A percentile compares a stretch with the other conserved stretches of the same genome.
These are phyloP conservation scores for Hydraecia micacea DNA, from an alignment of 2,888 invertebrate species.

Conservation along the genomic window DNA sequence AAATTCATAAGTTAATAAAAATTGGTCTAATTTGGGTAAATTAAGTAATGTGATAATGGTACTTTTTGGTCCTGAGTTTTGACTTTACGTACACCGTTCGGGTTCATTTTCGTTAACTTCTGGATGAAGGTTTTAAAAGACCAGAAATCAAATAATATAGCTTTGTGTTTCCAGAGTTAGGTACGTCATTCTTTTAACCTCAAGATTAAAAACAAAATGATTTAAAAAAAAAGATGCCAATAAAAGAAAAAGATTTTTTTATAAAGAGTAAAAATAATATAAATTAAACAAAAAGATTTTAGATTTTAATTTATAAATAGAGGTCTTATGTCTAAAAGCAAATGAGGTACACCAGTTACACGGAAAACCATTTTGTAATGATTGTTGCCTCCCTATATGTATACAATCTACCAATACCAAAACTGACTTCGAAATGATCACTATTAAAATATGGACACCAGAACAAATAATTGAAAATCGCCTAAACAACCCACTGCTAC, in stretches of 20 bases:
- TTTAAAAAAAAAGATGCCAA: too few species aligned
- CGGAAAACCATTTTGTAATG: background rate
- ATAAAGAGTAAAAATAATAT: too few species aligned
- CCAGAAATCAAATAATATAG: background rate
- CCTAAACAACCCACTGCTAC: constrained; percentile 2
- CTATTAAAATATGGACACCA: background rate
- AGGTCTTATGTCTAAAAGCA: background rate
- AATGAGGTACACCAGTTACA: background rate
- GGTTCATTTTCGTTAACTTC: constrained; percentile 21
- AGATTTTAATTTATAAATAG: background rate
- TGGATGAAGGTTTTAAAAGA: background rate
- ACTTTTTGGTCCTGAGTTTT: constrained; percentile 37
- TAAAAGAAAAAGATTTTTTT: too few species aligned
- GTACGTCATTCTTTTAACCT: background rate
- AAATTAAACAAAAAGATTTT: too few species aligned
- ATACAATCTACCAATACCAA: background rate
- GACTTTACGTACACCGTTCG: constrained; percentile 1
- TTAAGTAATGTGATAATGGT: constrained; percentile 61
- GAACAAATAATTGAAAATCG: constrained; percentile 3
- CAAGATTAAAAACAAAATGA: too few species aligned
- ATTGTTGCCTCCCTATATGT: background rate
- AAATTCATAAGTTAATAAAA: constrained; percentile 75
- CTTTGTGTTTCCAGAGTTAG: background rate
- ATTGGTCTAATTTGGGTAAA: constrained; percentile 65
- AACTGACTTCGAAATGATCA: background rate